Conservation (phyloP, 2,113 vertebrate species). For the Cisticola juncidis region DNA sequence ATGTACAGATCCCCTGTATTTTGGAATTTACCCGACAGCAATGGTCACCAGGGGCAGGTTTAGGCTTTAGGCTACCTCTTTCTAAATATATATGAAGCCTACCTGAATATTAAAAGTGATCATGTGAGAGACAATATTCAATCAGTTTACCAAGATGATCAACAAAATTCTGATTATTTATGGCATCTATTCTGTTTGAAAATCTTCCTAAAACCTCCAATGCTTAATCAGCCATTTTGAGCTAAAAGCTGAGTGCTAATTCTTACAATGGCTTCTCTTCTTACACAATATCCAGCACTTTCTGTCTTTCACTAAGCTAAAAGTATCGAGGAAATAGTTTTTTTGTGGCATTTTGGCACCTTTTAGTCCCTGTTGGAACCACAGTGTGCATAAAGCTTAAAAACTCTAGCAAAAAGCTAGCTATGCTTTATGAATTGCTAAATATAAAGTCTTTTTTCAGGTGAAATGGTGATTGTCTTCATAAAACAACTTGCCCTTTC, state of each 20-base stretch:
- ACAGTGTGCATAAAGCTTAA: not conserved
- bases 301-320: not conserved
- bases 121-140: not conserved
- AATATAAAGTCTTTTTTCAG: not conserved
- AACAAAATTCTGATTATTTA: not conserved
- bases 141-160: not conserved
- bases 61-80: not conserved
- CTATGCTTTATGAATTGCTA: not conserved
- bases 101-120: not conserved
- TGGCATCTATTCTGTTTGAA: not conserved
- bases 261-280: not conserved
- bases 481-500: not conserved
- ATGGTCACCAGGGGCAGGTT: not conserved
- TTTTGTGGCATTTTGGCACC: not conserved
- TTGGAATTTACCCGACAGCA: not conserved
- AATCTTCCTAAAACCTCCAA: not conserved
- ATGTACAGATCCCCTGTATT: not conserved
- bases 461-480: not conserved
- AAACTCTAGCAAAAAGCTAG: not conserved
- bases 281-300: not conserved
- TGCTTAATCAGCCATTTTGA: not conserved
- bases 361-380: not conserved
- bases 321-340: not conserved
- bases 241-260: not conserved
- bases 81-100: not conserved